Base-by-base conservation (phyloP, 2,888 invertebrate genomes). In the Drosophila falleni region DNA sequence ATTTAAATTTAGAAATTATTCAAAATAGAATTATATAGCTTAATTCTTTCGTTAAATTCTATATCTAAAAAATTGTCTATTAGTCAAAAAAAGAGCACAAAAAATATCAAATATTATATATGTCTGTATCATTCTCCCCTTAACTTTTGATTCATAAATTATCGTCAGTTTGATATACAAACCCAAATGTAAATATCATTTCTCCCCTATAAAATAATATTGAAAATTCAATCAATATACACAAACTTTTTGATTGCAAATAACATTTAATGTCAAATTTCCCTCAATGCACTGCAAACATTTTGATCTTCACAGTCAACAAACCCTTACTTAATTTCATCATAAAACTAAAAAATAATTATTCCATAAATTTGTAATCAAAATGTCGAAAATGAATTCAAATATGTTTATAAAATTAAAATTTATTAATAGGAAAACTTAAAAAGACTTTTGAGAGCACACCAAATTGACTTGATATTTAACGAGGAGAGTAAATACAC, bases 401-500 rank as follows among this genome's bases (percentile, higher is more conserved):
- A 78, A 72, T 58, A 44, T 60, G 59, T 51, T 75, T 62, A 54
- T 60, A 64, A 67, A 49, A 58, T 56, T 35, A 35, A 37, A 47
- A 58, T 74, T 76, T 72, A 63, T 58, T 51, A 44, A 50, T 49
- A 51, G 49, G 41, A 13, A 62, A 70, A 74, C 71, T 69, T 67
- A 58, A 78, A 74, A 86, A 82, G 75, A 78, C 67, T 78, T 82
- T 72, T 56, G 70, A 66, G 66, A 26, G 74, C 44, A 44, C 78
- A 78, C 54, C 62, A 69, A 78, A 82, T 74, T 78, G 80, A 65
- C 71, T 54, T 23, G 33, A 65, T 72, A 74, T 85, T 80, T 71
- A 72, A 58, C 63, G 63, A 69, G 60, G 26, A 44, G 35, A 56
- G 44, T 60, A 33, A 58, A 47, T 15, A 58, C 59, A 26, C 53